phyloP scores from a whole-genome alignment of 2,113 vertebrate genomes.

The Zosterops japonicus region DNA sequence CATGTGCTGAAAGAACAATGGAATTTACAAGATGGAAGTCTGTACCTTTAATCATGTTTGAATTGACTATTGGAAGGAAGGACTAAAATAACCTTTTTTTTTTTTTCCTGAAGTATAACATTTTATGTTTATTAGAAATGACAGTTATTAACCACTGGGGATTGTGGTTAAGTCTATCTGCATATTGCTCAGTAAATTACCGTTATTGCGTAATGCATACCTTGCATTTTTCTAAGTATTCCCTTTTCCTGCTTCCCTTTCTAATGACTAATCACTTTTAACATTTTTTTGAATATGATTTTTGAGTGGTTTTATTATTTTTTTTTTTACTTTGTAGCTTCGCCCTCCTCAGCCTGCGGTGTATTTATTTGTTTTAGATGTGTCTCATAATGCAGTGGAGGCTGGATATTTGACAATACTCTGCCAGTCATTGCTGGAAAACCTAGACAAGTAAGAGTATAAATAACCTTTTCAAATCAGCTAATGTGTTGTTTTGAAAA shows the following conservation, averaged over 20 bases:
- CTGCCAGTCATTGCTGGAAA: constrained; percentile 90
- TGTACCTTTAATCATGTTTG: not conserved
- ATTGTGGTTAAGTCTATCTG: not conserved
- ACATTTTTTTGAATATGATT: not conserved
- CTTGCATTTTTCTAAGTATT: not conserved
- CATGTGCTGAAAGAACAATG: not conserved
- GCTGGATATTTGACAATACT: constrained; percentile 91
- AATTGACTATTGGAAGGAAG: not conserved
- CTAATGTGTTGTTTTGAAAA: not conserved
- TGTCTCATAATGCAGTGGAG: constrained; percentile 95
- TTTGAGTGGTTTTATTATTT: not conserved
- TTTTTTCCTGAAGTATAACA: not conserved
- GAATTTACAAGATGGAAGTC: not conserved
- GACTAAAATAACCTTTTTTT: not conserved
- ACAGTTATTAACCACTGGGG: not conserved
- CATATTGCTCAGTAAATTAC: not conserved
- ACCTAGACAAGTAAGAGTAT: constrained; percentile 91
- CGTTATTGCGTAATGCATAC: not conserved
- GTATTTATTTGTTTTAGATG: constrained; percentile 96
- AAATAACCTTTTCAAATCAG: not conserved
- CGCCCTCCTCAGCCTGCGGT: constrained; percentile 95
- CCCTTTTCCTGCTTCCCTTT: not conserved
- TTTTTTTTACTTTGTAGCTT: constrained; percentile 76
- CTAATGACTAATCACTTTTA: not conserved
- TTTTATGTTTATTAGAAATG: not conserved